Conservation (phyloP, 2,113 vertebrate genomes). For the Crotalus horridus region DNA sequence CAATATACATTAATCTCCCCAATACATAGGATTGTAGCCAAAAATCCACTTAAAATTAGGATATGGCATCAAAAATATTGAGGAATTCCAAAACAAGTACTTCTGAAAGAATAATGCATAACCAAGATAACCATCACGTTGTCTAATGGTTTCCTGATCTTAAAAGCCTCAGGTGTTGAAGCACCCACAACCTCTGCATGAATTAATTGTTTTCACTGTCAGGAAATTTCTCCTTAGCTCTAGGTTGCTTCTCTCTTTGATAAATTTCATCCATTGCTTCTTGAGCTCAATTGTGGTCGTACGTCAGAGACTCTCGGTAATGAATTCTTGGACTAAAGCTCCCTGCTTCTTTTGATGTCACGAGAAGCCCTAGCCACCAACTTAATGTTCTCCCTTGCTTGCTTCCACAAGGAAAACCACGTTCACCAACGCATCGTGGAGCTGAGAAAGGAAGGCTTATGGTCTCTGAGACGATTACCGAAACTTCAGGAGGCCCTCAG, state of each 20-base stretch:
- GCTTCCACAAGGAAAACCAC: constrained; percentile 78
- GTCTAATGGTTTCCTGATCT: too few relatives aligned
- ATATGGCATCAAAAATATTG: too few relatives aligned
- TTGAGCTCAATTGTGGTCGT: too few relatives aligned
- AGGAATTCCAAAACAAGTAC: too few relatives aligned
- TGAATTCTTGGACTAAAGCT: neutral
- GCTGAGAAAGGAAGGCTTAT: constrained; percentile 90
- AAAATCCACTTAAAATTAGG: neutral
- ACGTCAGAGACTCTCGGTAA: neutral
- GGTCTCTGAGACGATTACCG: constrained; percentile 88
- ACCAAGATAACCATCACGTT: too few relatives aligned
- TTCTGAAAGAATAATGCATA: too few relatives aligned
- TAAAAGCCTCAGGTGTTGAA: too few relatives aligned
- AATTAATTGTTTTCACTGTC: too few relatives aligned
- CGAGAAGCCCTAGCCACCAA: neutral
- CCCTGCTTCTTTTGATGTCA: neutral
- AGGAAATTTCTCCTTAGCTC: too few relatives aligned
- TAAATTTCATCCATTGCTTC: too few relatives aligned
- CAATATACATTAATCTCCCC: neutral
- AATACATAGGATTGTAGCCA: neutral
- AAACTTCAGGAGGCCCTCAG: constrained; percentile 89
- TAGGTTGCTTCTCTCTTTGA: too few relatives aligned
- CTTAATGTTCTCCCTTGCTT: neutral
- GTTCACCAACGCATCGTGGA: constrained; percentile 89
- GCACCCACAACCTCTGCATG: too few relatives aligned